Percentiles rank a stretch among this genome's conserved stretches.
These are phyloP conservation scores for Cheilosia scutellata DNA, from an alignment of 2,888 invertebrate genomes.

Conservation along the genomic window DNA sequence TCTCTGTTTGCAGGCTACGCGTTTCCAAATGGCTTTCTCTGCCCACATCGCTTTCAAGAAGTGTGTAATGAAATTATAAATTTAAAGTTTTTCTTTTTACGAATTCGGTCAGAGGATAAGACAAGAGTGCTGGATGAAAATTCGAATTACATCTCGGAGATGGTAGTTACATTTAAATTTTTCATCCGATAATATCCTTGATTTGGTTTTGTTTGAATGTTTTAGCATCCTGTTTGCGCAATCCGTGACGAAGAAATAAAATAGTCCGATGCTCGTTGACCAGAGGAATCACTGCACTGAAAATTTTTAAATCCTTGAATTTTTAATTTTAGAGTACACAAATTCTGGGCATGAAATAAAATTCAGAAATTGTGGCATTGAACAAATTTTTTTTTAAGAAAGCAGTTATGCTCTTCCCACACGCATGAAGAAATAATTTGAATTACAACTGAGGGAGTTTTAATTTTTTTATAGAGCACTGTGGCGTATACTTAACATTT, in stretches of 20 bases:
- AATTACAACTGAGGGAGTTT: background rate
- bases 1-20: background rate
- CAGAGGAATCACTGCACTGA: background rate
- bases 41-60: background rate
- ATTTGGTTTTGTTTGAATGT: background rate
- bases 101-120: background rate
- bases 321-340: background rate
- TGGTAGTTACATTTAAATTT: background rate
- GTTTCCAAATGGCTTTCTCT: background rate
- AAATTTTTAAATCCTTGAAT: background rate
- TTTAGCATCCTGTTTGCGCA: background rate
- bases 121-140: background rate
- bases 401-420: background rate
- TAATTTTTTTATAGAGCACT: background rate
- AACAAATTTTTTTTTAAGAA: background rate
- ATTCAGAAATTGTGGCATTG: background rate
- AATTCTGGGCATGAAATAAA: background rate
- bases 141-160: background rate
- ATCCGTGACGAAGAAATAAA: background rate
- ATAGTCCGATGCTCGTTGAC: background rate
- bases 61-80: slow-evolving; percentile 11
- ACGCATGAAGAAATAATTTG: background rate
- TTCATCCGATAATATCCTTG: background rate
- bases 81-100: slow-evolving; percentile 1
- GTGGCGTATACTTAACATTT: background rate